phyloP scores from a whole-genome alignment of 1,140 invertebrate genomes.

The Pseudoatta argentina region DNA sequence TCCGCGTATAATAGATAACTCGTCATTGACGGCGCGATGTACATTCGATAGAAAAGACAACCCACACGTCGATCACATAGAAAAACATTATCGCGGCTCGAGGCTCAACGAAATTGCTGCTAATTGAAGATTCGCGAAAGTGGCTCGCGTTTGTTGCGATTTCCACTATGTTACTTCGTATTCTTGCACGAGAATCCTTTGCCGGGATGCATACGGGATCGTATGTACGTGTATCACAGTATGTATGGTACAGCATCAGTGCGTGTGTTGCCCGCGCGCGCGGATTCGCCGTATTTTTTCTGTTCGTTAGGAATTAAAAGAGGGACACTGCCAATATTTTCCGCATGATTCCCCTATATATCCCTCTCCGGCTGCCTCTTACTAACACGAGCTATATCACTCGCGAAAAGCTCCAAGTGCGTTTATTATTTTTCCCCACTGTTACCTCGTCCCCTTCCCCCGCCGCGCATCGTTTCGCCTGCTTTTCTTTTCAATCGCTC shows the following conservation, averaged over 20 bases:
- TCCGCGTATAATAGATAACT: neutral
- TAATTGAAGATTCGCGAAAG: slow-evolving; percentile 57
- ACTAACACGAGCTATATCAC: slow-evolving; percentile 36
- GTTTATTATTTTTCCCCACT: slow-evolving; percentile 65
- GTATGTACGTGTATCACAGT: no score
- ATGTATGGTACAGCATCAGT: neutral
- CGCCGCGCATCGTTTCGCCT: neutral
- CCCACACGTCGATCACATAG: neutral
- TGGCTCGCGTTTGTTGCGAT: slow-evolving; percentile 46
- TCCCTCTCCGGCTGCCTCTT: neutral
- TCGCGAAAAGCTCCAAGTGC: slow-evolving; percentile 67
- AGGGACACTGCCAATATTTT: slow-evolving; percentile 48
- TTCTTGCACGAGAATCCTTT: neutral
- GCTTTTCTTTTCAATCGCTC: slow-evolving; percentile 42
- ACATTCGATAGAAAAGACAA: neutral
- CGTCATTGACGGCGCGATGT: neutral
- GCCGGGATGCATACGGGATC: neutral
- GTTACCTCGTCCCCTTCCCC: neutral
- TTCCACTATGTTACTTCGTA: slow-evolving; percentile 28
- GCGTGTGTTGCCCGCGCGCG: neutral
- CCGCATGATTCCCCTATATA: neutral
- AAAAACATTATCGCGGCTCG: slow-evolving; percentile 31
- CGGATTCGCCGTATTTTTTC: slow-evolving; percentile 19
- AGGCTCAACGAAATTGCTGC: neutral
- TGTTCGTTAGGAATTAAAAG: slow-evolving; percentile 33